These are phyloP conservation scores for Antheraea assamensis DNA, from an alignment of 2,888 invertebrate genomes.

Conservation along the genomic window DNA sequence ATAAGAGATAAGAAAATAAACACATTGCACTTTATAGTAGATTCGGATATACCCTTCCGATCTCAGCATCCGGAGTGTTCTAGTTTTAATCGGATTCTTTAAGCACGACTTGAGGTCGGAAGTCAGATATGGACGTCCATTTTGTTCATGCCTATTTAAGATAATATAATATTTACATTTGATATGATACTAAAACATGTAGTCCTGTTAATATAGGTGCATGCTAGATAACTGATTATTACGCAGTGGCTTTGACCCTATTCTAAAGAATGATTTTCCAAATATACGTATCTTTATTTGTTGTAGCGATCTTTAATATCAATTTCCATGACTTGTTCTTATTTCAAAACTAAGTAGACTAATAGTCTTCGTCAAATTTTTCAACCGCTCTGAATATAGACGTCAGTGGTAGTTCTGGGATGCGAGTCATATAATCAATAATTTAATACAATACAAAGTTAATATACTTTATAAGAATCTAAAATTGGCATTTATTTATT, in stretches of 20 bases:
- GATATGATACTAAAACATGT: neutral
- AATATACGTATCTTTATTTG: neutral
- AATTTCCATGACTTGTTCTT: neutral
- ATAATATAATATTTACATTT: neutral
- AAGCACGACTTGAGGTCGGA: conserved; percentile 39
- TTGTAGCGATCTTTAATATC: neutral
- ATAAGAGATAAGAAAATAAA: conserved; percentile 22
- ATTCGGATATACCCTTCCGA: conserved; percentile 28
- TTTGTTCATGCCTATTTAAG: conserved; percentile 1
- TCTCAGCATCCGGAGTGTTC: conserved; percentile 42
- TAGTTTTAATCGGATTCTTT: conserved; percentile 51
- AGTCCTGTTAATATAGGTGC: neutral
- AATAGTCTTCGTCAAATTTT: neutral
- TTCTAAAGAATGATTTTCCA: neutral
- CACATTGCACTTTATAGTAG: conserved; percentile 24
- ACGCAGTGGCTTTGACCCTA: neutral
- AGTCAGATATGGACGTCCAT: conserved; percentile 28
- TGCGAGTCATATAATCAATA: too few relatives aligned
- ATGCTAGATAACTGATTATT: neutral
- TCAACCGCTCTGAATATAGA: too few relatives aligned
- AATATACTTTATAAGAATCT: too few relatives aligned
- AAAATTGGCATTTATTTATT: too few relatives aligned
- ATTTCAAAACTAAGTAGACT: neutral
- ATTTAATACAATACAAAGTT: too few relatives aligned
- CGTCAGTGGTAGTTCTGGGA: too few relatives aligned